phyloP scores from a whole-genome alignment of 2,113 vertebrate species.

The Pelecanus crispus region DNA sequence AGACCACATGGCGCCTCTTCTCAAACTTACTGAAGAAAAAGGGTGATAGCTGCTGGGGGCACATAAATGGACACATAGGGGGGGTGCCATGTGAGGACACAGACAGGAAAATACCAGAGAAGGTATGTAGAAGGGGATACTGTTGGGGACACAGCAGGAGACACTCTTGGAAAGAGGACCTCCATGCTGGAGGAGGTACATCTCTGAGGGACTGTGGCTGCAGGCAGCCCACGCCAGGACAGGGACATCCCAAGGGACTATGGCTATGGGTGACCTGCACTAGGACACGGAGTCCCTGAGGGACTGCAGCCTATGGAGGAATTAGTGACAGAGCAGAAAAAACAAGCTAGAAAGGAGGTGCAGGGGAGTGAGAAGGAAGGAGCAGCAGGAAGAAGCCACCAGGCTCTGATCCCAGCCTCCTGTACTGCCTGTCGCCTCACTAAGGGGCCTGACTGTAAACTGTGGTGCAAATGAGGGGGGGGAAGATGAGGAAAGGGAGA shows the following conservation, averaged over 20 bases:
- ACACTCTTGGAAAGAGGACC: neutral
- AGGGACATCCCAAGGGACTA: neutral
- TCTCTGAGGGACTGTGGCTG: neutral
- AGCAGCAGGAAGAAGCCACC: neutral
- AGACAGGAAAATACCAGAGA: neutral
- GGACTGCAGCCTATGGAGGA: neutral
- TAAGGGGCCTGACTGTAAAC: neutral
- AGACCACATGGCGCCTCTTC: accelerated
- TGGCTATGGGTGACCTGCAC: neutral
- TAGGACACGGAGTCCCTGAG: neutral
- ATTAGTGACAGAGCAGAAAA: neutral
- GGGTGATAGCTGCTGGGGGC: accelerated
- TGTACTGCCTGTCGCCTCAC: accelerated
- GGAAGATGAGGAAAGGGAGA: accelerated
- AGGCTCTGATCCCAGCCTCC: neutral
- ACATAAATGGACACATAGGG: neutral
- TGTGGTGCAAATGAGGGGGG: accelerated
- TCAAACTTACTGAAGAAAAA: neutral
- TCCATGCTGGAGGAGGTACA: neutral
- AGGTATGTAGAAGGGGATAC: neutral
- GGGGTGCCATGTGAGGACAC: accelerated
- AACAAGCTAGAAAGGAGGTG: neutral
- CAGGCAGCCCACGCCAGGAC: neutral
- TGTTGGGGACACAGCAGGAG: neutral
- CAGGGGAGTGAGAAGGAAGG: neutral